Base-by-base conservation (phyloP, 2,888 invertebrate species). In the Linhomoeus sp. region DNA sequence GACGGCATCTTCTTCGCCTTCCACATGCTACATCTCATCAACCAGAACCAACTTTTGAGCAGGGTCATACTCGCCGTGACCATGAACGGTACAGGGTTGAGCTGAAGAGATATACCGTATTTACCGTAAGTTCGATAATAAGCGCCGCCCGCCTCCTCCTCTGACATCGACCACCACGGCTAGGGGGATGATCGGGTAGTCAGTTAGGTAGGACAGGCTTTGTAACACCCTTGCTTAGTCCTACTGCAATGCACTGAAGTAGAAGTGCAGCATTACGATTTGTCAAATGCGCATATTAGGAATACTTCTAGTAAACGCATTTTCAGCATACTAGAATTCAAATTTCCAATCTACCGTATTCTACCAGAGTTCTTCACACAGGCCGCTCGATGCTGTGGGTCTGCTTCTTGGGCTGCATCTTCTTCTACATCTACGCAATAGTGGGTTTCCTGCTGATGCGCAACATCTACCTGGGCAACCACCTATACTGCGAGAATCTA, bases 371-470 rank as follows among this genome's bases (percentile, higher is more conserved):
- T n/a, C n/a, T n/a, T n/a, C n/a, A n/a, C n/a, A n/a, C 58, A 65
- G 66, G 65, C 17, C 42, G 47, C 23, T 66, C 66, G 1, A 53
- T 67, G 49, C 49, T 67, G 46, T 67, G 67, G 67, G 67, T 67
- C 22, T 66, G 60, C 12, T 56, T 67, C 14, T 58, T 67, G 22
- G 66, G 66, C 7, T 52, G 67, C 45, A 62, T 66, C 24, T 60
- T 66, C 46, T 65, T 67, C 56, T 67, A 67, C 54, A 57, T 67
- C 51, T 67, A 66, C 48, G 64, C 64, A 3, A 60, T 67, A 33
- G 54, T 67, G n/a, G 63, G 64, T 20, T 67, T 67, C 50, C 47
- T 64, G 49, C 63, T 67, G 58, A 51, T 67, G 38, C 58, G 60
- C 48, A 61, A 64, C 55, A 66, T 67, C 49, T 54, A 60, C 49